phyloP scores from a whole-genome alignment of 1,140 invertebrate species.

The Eurosta solidaginis region DNA sequence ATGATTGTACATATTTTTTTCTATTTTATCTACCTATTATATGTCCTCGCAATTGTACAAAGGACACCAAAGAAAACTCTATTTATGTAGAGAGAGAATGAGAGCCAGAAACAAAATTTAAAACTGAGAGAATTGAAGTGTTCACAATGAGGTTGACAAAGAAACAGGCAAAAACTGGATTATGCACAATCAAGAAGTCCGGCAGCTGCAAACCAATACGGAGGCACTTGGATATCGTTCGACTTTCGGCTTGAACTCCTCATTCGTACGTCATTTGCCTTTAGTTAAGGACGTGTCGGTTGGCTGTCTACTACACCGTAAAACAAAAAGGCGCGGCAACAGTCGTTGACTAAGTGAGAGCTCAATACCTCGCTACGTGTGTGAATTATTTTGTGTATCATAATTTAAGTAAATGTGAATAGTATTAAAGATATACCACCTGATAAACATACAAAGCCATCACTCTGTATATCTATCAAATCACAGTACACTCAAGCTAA shows the following conservation, averaged over 20 bases:
- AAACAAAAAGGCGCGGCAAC: neutral
- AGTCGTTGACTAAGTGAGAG: neutral
- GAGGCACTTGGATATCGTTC: neutral
- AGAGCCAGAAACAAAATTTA: neutral
- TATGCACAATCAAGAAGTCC: neutral
- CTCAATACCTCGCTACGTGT: neutral
- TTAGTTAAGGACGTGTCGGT: conserved; percentile 14
- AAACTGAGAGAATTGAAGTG: neutral
- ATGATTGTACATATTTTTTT: too few species aligned
- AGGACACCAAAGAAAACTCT: neutral
- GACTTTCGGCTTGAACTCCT: neutral
- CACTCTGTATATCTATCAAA: too few species aligned
- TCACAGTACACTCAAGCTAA: too few species aligned
- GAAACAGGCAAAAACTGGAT: neutral
- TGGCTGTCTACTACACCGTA: neutral
- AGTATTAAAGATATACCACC: too few species aligned
- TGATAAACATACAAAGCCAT: too few species aligned
- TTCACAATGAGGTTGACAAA: neutral
- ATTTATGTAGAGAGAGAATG: neutral
- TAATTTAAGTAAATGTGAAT: neutral
- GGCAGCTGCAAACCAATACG: neutral
- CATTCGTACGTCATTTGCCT: neutral
- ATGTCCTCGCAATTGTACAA: too few species aligned
- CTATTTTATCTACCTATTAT: too few species aligned
- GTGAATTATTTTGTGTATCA: neutral